Evolutionary conservation across 2,888 invertebrate species (phyloP), one percentile per base, ranked within the genome.

Genomic region (Xestia xanthographa): DNA sequence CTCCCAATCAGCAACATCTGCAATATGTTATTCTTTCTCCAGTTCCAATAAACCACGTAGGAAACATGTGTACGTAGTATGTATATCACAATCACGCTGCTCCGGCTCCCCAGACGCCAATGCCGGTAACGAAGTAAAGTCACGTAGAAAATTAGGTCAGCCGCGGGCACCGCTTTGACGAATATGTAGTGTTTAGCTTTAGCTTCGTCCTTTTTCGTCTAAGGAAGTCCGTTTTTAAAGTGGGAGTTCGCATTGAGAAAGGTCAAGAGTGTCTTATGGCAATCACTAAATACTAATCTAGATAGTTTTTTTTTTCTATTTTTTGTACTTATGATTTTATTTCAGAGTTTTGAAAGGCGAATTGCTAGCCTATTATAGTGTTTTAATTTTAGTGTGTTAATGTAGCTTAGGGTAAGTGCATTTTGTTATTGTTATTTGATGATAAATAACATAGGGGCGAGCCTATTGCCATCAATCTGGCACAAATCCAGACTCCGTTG

Each of bases 111-210:
- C 45, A 56, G 87, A 82, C 87, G 69, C 77, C 79, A 62, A 85
- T 85, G 75, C 73, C 72, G 62, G 77, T 85, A 77, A 86, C 78
- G 72, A 75, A 87, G 87, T 87, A 80, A 75, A 81, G 82, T 80
- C 88, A 87, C 88, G 86, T 86, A 76, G 71, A 67, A 79, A 88
- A 86, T 88, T 84, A 88, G 86, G 86, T 86, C 84, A 82, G 82
- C 82, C 76, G 79, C 74, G 76, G 75, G 68, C 74, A 72, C 58
- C 74, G 72, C 84, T 80, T 84, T 81, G 80, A 87, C 77, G 75
- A 79, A 86, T 79, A 72, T 71, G 60, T 75, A 79, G 70, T 86
- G 75, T 74, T 86, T 84, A 77, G 67, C 67, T 72, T 85, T 77
- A 63, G 58, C 43, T 17, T 74, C 45, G 67, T 71, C 67, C 17